These are phyloP conservation scores for Monopis laevigella DNA, from an alignment of 2,888 invertebrate species.

Conservation along the genomic window DNA sequence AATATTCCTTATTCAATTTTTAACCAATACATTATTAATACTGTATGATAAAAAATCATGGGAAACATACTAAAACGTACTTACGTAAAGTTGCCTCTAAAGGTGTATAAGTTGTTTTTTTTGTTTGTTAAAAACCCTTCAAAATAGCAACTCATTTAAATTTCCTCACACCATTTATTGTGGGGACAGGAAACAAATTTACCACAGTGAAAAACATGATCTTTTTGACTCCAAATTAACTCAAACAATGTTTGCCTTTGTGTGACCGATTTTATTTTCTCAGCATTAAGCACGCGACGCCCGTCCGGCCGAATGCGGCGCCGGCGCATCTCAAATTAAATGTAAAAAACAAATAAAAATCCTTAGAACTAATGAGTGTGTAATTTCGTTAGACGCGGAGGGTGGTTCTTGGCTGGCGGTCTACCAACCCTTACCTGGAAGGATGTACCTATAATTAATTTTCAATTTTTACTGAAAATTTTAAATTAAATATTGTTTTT, in stretches of 20 bases:
- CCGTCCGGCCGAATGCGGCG: too few species aligned
- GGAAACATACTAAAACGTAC: too few species aligned
- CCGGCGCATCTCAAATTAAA: conserved; percentile 27
- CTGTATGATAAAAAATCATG: too few species aligned
- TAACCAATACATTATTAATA: too few species aligned
- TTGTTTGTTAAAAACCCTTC: too few species aligned
- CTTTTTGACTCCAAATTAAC: conserved; percentile 24
- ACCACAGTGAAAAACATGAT: conserved; percentile 24
- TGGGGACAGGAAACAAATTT: conserved; percentile 27
- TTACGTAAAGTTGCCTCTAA: too few species aligned
- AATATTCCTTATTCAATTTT: too few species aligned
- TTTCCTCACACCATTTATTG: conserved; percentile 9
- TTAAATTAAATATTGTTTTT: too few species aligned
- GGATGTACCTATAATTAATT: conserved; percentile 22
- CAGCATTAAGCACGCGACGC: conserved; percentile 22
- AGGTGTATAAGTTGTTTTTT: too few species aligned
- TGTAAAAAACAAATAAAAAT: conserved; percentile 43
- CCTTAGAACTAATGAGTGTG: conserved; percentile 56
- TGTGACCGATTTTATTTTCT: conserved; percentile 23
- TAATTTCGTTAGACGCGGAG: conserved; percentile 53
- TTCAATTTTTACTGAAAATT: background rate
- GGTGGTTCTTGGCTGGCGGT: conserved; percentile 55
- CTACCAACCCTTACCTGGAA: conserved; percentile 41
- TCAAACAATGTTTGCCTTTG: conserved; percentile 13
- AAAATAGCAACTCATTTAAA: conserved; percentile 9